These are phyloP conservation scores for Lepilemur septentrionalis DNA, from an alignment of 2,797 vertebrate species.

Conservation along the genomic window DNA sequence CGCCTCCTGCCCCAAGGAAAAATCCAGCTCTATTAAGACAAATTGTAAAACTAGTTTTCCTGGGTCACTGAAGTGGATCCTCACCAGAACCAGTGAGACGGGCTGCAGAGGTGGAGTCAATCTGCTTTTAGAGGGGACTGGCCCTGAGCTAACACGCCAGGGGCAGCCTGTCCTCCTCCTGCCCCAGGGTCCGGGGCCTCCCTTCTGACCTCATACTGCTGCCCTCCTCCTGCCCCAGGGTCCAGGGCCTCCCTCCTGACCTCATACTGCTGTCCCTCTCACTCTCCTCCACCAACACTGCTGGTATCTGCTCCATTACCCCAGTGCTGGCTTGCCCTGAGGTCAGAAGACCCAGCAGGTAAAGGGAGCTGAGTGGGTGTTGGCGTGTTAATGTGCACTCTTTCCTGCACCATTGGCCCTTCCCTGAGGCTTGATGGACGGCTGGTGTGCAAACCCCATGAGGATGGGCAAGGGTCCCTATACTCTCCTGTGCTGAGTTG, in stretches of 20 bases:
- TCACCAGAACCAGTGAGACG: neutral
- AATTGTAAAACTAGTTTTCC: neutral
- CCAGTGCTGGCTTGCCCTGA: neutral
- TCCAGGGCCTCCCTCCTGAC: neutral
- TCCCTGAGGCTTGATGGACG: fast-evolving
- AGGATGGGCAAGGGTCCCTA: neutral
- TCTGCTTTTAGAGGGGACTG: neutral
- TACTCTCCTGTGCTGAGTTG: neutral
- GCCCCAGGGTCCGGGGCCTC: neutral
- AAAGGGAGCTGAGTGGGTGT: neutral
- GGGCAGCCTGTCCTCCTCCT: neutral
- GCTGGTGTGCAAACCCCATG: neutral
- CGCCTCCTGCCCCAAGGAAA: neutral
- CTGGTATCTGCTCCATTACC: fast-evolving
- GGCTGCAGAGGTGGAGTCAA: neutral
- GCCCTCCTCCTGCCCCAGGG: neutral
- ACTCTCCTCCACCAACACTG: neutral
- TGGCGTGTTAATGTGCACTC: fast-evolving
- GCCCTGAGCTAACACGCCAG: neutral
- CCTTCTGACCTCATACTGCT: neutral
- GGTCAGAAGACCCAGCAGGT: neutral
- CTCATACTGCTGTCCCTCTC: neutral
- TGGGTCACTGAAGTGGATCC: neutral
- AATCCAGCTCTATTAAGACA: fast-evolving
- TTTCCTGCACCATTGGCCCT: neutral